Evolutionary conservation across 2,888 invertebrate species (phyloP).

Genomic region (Cerastis rubricosa): DNA sequence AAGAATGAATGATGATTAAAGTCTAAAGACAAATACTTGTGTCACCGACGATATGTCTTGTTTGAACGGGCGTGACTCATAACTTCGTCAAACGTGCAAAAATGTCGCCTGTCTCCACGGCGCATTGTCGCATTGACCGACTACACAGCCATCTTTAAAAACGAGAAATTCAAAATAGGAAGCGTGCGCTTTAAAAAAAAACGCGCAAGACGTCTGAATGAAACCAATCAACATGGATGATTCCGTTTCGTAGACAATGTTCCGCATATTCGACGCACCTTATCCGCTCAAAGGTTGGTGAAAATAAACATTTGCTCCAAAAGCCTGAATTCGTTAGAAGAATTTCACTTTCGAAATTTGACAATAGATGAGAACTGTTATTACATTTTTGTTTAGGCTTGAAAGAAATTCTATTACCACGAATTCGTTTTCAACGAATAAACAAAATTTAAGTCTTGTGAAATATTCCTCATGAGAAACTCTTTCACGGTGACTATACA

Average conservation of each 20-base stretch:
- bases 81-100: constrained; percentile 76
- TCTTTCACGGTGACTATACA: neutral
- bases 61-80: constrained; percentile 65
- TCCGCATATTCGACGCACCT: constrained; percentile 46
- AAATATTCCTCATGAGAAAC: neutral
- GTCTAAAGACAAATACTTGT: constrained; percentile 43
- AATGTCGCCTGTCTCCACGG: constrained; percentile 71
- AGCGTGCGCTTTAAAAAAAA: constrained; percentile 45
- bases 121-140: constrained; percentile 33
- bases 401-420: constrained; percentile 34
- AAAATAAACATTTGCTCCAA: constrained; percentile 63
- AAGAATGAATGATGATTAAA: neutral
- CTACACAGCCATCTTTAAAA: constrained; percentile 25
- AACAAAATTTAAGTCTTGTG: neutral
- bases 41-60: constrained; percentile 58
- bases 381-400: constrained; percentile 13
- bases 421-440: neutral
- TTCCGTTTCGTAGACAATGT: constrained; percentile 42
- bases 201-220: constrained; percentile 53
- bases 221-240: constrained; percentile 46
- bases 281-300: constrained; percentile 51
- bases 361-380: constrained; percentile 66
- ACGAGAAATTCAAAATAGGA: constrained; percentile 40
- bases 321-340: constrained; percentile 53
- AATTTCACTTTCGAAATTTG: constrained; percentile 72